These are phyloP conservation scores for Crotalus helleri DNA, from an alignment of 2,113 vertebrate species.

Conservation along the genomic window DNA sequence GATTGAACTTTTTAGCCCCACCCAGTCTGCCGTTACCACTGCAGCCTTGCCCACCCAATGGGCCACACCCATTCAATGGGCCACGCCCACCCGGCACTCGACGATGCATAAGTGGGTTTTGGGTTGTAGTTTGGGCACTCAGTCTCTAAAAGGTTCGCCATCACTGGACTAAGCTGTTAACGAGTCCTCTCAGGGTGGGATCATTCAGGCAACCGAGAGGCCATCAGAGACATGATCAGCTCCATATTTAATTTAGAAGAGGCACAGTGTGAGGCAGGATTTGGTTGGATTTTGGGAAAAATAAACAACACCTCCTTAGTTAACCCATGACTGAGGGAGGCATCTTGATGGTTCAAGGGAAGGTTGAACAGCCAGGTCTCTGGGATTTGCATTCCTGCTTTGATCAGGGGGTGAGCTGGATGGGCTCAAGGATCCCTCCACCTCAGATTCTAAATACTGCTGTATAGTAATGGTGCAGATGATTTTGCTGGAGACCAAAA, in stretches of 20 bases:
- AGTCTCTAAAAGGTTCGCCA: no score
- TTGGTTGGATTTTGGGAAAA: neutral
- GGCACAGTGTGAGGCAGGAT: neutral
- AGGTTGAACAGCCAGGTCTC: neutral
- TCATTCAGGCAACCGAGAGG: neutral
- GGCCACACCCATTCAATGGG: no score
- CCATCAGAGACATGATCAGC: neutral
- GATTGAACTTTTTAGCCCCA: no score
- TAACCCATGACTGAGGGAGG: neutral
- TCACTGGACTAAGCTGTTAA: neutral
- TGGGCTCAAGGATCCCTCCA: neutral
- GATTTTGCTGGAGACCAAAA: neutral
- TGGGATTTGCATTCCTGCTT: neutral
- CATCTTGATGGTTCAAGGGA: neutral
- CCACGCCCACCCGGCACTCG: no score
- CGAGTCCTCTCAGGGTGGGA: neutral
- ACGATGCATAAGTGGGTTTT: no score
- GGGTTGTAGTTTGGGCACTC: no score
- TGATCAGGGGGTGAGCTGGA: neutral
- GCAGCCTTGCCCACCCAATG: no score
- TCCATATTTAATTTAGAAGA: neutral
- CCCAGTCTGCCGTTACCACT: no score
- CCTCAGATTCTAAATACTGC: neutral
- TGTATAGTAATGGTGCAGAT: neutral
- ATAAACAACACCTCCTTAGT: neutral